phyloP scores from a whole-genome alignment of 2,113 vertebrate species.

The Colius striatus region DNA sequence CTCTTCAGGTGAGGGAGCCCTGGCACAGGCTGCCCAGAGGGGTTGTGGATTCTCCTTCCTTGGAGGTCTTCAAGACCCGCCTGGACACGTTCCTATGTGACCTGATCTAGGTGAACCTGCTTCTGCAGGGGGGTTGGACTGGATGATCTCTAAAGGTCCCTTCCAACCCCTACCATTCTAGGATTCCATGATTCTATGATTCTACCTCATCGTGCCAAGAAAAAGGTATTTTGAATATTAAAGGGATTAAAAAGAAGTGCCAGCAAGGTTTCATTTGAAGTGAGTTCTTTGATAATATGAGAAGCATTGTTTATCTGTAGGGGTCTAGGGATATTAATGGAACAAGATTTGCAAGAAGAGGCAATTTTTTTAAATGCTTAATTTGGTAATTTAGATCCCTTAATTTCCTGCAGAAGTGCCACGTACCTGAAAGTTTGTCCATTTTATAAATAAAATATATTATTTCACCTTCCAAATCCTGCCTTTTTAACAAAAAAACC shows the following conservation, averaged over 20 bases:
- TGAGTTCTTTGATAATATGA: background rate
- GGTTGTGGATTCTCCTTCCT: too few relatives aligned
- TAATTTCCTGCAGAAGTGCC: background rate
- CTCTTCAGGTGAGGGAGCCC: too few relatives aligned
- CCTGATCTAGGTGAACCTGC: too few relatives aligned
- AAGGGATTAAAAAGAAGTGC: background rate
- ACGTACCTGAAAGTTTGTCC: background rate
- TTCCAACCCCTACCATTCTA: too few relatives aligned
- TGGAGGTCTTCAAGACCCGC: too few relatives aligned
- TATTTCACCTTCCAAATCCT: background rate
- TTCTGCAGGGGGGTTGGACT: too few relatives aligned
- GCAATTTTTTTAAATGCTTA: background rate
- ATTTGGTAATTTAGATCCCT: background rate
- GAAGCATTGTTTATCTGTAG: background rate
- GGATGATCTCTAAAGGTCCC: too few relatives aligned
- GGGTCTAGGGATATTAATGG: background rate
- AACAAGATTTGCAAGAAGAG: background rate
- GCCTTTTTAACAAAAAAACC: background rate
- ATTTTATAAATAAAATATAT: background rate
- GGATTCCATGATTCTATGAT: too few relatives aligned
- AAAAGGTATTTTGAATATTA: background rate
- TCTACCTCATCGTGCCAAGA: background rate
- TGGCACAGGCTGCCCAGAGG: too few relatives aligned
- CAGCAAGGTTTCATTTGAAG: background rate
- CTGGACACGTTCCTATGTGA: too few relatives aligned